These are phyloP conservation scores for Scomber scombrus DNA, from an alignment of 2,113 vertebrate species.

Conservation along the genomic window DNA sequence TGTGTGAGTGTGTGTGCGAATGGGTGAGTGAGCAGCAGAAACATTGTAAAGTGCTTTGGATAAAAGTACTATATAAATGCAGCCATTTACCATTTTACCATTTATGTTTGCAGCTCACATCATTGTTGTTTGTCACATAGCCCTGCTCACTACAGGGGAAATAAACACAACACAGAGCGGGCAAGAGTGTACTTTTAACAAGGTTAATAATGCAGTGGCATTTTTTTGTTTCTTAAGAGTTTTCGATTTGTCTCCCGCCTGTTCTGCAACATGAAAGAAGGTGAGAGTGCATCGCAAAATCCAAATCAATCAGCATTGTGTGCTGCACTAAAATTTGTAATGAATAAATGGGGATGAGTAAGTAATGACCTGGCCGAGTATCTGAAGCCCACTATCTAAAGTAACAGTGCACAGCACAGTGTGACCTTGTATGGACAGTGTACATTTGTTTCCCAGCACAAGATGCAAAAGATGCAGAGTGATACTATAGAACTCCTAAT, in stretches of 20 bases:
- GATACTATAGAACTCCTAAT: too few species aligned
- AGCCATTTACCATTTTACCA: too few species aligned
- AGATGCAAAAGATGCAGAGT: too few species aligned
- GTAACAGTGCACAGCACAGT: background rate
- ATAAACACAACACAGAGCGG: constrained; percentile 43
- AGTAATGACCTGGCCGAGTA: background rate
- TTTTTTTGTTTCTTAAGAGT: constrained; percentile 16
- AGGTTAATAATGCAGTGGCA: constrained; percentile 54
- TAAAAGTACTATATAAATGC: too few species aligned
- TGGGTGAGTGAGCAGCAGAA: too few species aligned
- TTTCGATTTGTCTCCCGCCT: constrained; percentile 2
- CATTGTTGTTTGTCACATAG: constrained; percentile 43
- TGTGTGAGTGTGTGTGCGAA: too few species aligned
- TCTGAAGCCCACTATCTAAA: background rate
- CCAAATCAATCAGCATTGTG: background rate
- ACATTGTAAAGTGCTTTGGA: too few species aligned
- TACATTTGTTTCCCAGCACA: background rate
- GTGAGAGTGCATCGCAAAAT: background rate
- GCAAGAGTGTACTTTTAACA: constrained; percentile 46
- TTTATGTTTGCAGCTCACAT: constrained; percentile 40
- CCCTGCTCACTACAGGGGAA: constrained; percentile 34
- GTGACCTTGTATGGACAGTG: background rate
- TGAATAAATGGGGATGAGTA: background rate
- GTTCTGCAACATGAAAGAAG: constrained; percentile 12
- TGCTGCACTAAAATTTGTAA: background rate